Base-by-base conservation (phyloP, 2,888 invertebrate species). In the Cataglyphis rosenhaueri region DNA sequence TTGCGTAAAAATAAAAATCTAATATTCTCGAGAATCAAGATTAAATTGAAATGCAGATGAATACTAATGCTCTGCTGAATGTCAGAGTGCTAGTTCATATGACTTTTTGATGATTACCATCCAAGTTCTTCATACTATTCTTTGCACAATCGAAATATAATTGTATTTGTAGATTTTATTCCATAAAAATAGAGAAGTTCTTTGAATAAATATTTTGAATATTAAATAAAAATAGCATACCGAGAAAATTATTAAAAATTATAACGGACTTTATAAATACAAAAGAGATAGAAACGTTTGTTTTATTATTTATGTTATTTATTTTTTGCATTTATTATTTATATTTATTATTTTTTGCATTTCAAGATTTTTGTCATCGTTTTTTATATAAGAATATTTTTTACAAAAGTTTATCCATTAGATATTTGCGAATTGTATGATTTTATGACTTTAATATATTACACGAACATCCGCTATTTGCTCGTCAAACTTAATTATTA, bases 11-110 rank as follows among this genome's bases (percentile, higher is more conserved):
- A 44, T 68, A 78, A 85, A 76, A 84, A 91, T 91, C 90, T 91
- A 71, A 87, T 85, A 79, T 84, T 76, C 8, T n/a, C 84, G 83
- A 89, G 88, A 88, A 88, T 91, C 90, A 92, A 92, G 91, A 89
- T 84, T 83, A 84, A 57, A 65, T 29, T 65, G 61, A 76, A n/a
- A 79, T 86, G 84, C 64, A 61, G 75, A 83, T 85, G 85, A 85
- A 90, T 90, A 84, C 85, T 88, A 90, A 90, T 87, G 73, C 79
- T 66, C 75, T 84, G 73, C 78, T 88, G 88, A 91, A 87, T 89
- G 87, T 78, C 86, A 88, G 68, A 68, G 41, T 78, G 29, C 41
- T 59, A 57, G 35, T 48, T 21, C 9, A 32, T 29, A 66, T 25
- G 21, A 21, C 48, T 68, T 68, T 57, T 68, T 52, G 48, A 52